A percentile compares a stretch with the other conserved stretches of the same genome.
These are phyloP conservation scores for Halocaridina rubra DNA, from an alignment of 2,888 invertebrate genomes.

Conservation along the genomic window DNA sequence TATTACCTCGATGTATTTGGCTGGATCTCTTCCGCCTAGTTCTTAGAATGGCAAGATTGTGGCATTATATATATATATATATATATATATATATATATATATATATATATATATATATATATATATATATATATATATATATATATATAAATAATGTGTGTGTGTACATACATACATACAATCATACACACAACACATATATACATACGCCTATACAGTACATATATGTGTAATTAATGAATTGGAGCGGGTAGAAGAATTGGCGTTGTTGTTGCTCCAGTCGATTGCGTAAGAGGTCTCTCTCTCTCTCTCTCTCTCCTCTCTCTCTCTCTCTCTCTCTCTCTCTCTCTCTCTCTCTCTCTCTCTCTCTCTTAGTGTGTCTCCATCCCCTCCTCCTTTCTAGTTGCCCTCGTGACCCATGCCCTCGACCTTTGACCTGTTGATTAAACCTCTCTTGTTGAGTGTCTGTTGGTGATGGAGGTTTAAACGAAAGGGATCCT, in stretches of 20 bases:
- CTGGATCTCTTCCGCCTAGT: not conserved
- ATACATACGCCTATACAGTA: too few species aligned
- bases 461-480: too few species aligned
- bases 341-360: not conserved
- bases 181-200: too few species aligned
- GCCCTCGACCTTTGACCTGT: too few species aligned
- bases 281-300: not conserved
- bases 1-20: not conserved
- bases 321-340: not conserved
- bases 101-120: not conserved
- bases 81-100: not conserved
- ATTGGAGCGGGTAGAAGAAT: too few species aligned
- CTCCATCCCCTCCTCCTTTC: not conserved
- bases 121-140: not conserved
- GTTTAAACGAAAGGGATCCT: too few species aligned
- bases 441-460: too few species aligned
- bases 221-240: too few species aligned
- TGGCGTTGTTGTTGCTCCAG: too few species aligned
- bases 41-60: not conserved
- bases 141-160: too few species aligned
- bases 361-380: not conserved
- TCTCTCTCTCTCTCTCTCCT: not conserved
- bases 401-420: not conserved
- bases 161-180: too few species aligned
- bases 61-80: not conserved